A percentile compares a stretch with the other conserved stretches of the same genome.
Evolutionary conservation across 2,888 invertebrate species (phyloP).

Genomic region (Dilophus febrilis): DNA sequence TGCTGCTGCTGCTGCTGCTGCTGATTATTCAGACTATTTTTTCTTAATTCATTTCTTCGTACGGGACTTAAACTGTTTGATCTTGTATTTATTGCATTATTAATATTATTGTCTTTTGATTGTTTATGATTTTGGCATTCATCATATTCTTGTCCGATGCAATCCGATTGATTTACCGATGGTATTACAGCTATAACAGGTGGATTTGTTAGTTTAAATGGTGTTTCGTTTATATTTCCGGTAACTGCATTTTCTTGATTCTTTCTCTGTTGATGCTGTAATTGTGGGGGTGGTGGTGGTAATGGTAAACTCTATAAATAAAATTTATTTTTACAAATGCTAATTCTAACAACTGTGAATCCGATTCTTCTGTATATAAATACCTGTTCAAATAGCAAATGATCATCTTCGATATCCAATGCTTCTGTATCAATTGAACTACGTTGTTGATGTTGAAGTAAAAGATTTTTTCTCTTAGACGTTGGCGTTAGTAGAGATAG

Average conservation of each 20-base stretch:
- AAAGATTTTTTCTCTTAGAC: slow-evolving; percentile 56
- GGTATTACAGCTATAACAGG: slow-evolving; percentile 19
- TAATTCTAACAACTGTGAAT: too few species aligned
- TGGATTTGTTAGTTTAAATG: too few species aligned
- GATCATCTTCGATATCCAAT: slow-evolving; percentile 53
- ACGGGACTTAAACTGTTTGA: background rate
- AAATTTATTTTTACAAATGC: too few species aligned
- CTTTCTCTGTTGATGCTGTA: background rate
- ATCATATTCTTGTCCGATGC: slow-evolving; percentile 33
- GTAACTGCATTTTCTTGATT: background rate
- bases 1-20: too few species aligned
- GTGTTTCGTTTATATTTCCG: background rate
- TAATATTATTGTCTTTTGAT: too few species aligned
- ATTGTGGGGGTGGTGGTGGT: too few species aligned
- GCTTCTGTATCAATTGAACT: slow-evolving; percentile 75
- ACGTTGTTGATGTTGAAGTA: slow-evolving; percentile 69
- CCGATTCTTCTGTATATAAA: too few species aligned
- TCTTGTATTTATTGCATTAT: too few species aligned
- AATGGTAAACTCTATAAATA: too few species aligned
- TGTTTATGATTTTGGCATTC: slow-evolving; percentile 12
- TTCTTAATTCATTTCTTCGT: slow-evolving; percentile 1
- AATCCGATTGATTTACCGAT: slow-evolving; percentile 37
- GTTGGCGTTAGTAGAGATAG: slow-evolving; percentile 61
- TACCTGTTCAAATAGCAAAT: too few species aligned
- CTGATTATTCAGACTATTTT: background rate